Percentiles rank a stretch among this genome's conserved stretches.
phyloP scores from a whole-genome alignment of 2,888 invertebrate species.

The Plebejus argus region DNA sequence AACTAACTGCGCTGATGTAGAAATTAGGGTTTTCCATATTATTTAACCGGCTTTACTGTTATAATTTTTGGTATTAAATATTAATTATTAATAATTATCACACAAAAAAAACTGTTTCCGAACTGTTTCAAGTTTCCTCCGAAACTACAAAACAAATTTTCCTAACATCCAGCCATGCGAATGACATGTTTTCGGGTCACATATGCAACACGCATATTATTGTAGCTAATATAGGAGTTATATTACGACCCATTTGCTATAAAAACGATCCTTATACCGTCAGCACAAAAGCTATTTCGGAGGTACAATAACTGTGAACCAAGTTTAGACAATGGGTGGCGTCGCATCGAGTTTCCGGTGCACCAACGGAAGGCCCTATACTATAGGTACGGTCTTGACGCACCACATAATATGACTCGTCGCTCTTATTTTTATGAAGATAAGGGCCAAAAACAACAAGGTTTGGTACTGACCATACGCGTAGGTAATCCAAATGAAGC shows the following conservation, averaged over 20 bases:
- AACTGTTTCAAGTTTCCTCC: background rate
- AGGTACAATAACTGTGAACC: background rate
- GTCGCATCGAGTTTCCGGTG: background rate
- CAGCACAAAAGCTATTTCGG: background rate
- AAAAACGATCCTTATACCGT: background rate
- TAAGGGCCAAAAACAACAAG: background rate
- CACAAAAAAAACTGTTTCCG: no score
- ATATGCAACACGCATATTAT: constrained; percentile 16
- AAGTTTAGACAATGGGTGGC: constrained; percentile 7
- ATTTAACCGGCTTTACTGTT: no score
- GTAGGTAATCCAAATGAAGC: constrained; percentile 9
- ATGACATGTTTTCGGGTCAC: constrained; percentile 19
- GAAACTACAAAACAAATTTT: background rate
- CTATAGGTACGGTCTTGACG: background rate
- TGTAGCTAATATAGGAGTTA: background rate
- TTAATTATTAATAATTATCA: no score
- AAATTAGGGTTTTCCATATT: no score
- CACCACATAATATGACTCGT: background rate
- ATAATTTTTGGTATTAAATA: no score
- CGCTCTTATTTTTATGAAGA: background rate
- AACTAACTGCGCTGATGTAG: no score
- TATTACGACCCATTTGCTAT: background rate
- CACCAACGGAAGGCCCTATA: background rate
- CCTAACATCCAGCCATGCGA: background rate
- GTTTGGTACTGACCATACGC: background rate